A percentile compares a stretch with the other conserved stretches of the same genome.
Conservation (phyloP, 2,888 invertebrate species). For the Scaptodrosophila latifasciaeformis region DNA sequence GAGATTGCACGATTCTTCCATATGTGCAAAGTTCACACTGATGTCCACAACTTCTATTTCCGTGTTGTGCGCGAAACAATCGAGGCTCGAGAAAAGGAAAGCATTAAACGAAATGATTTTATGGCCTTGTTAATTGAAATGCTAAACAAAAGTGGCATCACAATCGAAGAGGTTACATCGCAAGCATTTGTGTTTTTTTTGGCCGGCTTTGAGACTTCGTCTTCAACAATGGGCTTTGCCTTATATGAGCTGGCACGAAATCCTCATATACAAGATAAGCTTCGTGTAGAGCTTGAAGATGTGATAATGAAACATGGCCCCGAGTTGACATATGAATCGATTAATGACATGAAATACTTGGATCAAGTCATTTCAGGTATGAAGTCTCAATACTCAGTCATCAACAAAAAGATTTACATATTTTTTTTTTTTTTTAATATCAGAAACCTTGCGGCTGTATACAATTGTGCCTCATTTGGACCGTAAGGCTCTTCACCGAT, state of each 20-base stretch:
- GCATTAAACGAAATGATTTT: constrained; percentile 75
- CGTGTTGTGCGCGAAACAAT: constrained; percentile 72
- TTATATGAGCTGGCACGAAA: constrained; percentile 76
- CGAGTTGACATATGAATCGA: constrained; percentile 71
- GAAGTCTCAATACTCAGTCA: too few relatives aligned
- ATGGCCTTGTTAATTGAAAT: constrained; percentile 75
- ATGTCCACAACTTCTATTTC: constrained; percentile 65
- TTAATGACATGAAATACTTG: constrained; percentile 75
- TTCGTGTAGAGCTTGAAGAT: constrained; percentile 74
- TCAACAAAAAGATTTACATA: constrained; percentile 2
- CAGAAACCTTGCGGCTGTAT: constrained; percentile 78
- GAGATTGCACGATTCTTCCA: constrained; percentile 32
- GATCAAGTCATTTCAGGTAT: constrained; percentile 54
- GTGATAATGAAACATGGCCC: constrained; percentile 70
- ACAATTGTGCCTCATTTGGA: constrained; percentile 76
- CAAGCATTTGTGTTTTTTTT: constrained; percentile 77
- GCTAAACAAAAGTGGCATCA: constrained; percentile 51
- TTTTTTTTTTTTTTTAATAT: too few relatives aligned
- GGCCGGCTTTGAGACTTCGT: constrained; percentile 78
- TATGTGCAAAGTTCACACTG: constrained; percentile 34
- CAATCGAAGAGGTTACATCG: constrained; percentile 76
- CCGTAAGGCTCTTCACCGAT: constrained; percentile 76
- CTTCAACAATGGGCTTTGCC: constrained; percentile 75
- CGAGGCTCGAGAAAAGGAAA: constrained; percentile 64
- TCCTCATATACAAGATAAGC: constrained; percentile 74